These are phyloP conservation scores for Rhopalosiphum maidis DNA, from an alignment of 1,140 invertebrate genomes.

Conservation along the genomic window DNA sequence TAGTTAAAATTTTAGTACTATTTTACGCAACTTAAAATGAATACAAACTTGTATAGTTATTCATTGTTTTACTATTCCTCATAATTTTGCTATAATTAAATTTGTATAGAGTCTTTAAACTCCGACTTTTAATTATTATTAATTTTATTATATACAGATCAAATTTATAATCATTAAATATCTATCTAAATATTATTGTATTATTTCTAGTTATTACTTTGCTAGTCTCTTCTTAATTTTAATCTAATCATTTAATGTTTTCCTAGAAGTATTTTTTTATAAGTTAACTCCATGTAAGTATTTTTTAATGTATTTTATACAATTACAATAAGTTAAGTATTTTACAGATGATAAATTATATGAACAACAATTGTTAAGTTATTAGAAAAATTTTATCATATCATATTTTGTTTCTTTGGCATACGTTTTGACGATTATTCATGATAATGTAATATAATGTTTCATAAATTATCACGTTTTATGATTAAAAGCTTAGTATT, in stretches of 20 bases:
- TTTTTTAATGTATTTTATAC: background rate
- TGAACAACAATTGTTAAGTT: background rate
- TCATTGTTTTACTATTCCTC: background rate
- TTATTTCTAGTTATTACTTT: background rate
- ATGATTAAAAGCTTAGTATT: background rate
- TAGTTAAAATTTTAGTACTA: slow-evolving; percentile 6
- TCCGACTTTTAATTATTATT: background rate
- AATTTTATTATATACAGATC: background rate
- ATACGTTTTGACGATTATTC: background rate
- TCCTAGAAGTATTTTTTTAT: background rate
- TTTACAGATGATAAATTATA: background rate
- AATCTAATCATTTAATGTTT: background rate
- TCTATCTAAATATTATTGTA: background rate
- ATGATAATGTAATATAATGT: background rate
- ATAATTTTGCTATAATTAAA: background rate
- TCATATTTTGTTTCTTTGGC: background rate
- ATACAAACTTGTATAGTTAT: background rate
- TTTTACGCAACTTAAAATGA: background rate
- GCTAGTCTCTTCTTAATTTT: background rate
- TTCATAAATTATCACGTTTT: background rate
- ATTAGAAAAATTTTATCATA: background rate
- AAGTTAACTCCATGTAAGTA: background rate
- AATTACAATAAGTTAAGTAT: background rate
- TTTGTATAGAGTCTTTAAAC: background rate
- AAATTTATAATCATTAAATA: background rate